Conservation (phyloP, 1,140 invertebrate genomes). For the Saccostrea glomerata region DNA sequence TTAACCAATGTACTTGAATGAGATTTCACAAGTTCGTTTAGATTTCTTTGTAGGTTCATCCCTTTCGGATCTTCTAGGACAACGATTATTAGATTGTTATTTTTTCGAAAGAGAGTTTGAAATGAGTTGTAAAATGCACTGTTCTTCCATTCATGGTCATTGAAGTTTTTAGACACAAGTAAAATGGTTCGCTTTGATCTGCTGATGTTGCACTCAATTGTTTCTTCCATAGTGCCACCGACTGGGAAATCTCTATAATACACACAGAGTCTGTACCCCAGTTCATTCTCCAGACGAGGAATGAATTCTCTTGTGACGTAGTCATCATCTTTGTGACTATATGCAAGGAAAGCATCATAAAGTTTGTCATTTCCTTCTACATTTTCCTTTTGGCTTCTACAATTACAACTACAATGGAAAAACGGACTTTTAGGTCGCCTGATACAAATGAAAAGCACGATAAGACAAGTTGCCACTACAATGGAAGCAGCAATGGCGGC, state of each 20-base stretch:
- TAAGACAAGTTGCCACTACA: background rate
- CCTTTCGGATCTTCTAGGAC: constrained; percentile 59
- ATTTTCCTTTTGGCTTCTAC: constrained; percentile 49
- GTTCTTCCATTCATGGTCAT: constrained; percentile 66
- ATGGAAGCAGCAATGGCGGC: background rate
- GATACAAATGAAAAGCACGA: background rate
- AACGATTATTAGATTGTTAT: constrained; percentile 61
- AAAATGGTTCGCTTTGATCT: constrained; percentile 67
- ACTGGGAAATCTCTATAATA: constrained; percentile 68
- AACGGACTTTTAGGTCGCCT: background rate
- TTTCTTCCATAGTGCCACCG: constrained; percentile 66
- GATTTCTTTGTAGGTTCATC: constrained; percentile 57
- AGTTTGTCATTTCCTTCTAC: constrained; percentile 53
- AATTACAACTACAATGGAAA: background rate
- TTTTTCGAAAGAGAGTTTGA: constrained; percentile 54
- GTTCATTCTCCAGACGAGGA: constrained; percentile 66
- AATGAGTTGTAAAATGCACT: constrained; percentile 68
- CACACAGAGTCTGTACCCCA: constrained; percentile 68
- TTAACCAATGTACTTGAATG: constrained; percentile 81
- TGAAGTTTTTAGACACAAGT: constrained; percentile 55
- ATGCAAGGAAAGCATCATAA: constrained; percentile 71
- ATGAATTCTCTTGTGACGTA: constrained; percentile 66
- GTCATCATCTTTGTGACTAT: constrained; percentile 66
- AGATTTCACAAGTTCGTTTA: constrained; percentile 79
- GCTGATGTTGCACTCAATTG: constrained; percentile 63